A percentile compares a stretch with the other conserved stretches of the same genome.
Evolutionary conservation across 2,888 invertebrate genomes (phyloP).

Genomic region (Tethea ocularis): DNA sequence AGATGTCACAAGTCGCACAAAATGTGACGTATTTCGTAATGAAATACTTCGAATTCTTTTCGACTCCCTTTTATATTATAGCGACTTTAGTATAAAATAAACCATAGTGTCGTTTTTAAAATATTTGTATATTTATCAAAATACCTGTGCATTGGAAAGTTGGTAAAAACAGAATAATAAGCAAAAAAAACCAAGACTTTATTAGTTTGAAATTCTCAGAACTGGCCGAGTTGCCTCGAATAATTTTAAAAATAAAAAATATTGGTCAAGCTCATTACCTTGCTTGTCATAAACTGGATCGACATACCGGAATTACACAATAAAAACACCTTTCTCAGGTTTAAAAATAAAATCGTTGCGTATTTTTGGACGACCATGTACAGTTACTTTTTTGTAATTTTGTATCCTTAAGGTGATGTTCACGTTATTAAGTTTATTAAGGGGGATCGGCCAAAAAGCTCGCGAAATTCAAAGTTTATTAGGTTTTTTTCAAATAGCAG

Average conservation of each 20-base stretch:
- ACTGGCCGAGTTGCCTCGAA: not conserved
- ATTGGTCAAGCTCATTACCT: constrained; percentile 6
- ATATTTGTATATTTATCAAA: not conserved
- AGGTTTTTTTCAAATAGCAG: no score
- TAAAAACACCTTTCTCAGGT: constrained; percentile 8
- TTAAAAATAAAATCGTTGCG: constrained; percentile 4
- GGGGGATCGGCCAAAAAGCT: no score
- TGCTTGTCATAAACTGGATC: constrained; percentile 7
- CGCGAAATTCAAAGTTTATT: no score
- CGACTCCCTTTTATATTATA: no score
- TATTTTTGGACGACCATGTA: not conserved
- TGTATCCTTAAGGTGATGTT: not conserved
- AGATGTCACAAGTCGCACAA: not conserved
- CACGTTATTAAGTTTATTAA: no score
- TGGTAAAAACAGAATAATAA: not conserved
- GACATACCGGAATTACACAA: not conserved
- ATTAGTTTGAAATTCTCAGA: not conserved
- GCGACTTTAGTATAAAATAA: no score
- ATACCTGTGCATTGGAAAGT: not conserved
- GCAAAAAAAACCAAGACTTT: not conserved
- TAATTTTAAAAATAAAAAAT: not conserved
- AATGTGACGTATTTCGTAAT: not conserved
- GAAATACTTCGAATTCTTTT: not conserved
- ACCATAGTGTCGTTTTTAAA: not conserved
- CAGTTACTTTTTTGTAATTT: not conserved